Base-by-base conservation (phyloP, 2,797 vertebrate species). In the Chiroxiphia lanceolata region DNA sequence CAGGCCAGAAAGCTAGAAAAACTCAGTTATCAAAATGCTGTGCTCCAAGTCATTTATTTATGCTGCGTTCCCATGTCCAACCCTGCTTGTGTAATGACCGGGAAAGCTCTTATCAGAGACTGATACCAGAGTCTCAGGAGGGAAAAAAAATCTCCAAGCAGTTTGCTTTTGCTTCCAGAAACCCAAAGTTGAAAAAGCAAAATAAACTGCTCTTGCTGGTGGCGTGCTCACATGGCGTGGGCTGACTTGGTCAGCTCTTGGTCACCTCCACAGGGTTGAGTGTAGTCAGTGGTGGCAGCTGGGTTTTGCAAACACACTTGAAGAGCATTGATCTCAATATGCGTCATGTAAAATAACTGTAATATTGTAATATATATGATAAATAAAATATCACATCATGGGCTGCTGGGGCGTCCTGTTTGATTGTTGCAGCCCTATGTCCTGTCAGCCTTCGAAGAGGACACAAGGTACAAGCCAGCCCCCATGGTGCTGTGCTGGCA, bases 61-160 rank as follows among this genome's bases (percentile, higher is more conserved):
- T 87, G 56, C 68, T 15, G 18, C 1, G 0, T 95, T 97, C 93
- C 95, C 96, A 88, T 95, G 93, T 97, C 94, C 95, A 94, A 61
- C 94, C 92, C 78, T 92, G 76, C 89, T 93, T 95, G 94, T 96
- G 87, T 95, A 95, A 97, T 9, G 31, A 61, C 50, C 17, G 4
- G 94, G 94, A 93, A 95, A 57, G 50, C 1, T 33, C 89, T 97
- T 97, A 97, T 97, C 95, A 78, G 79, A 67, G 84, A 26, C 95
- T 93, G 96, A 96, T 95, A 97, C 90, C 61, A 57, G 70, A 89
- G 53, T 83, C 96, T 95, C 94, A 65, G 67, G 87, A 89, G 94
- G 25, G 34, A 25, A 60, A 3, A 83, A 86, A 89, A 87, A 89
- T 72, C 83, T 84, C 80, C 1, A 3, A 84, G 33, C 78, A 78